Evolutionary conservation across 2,888 invertebrate species (phyloP).

Genomic region (Ormyrus pomaceus): DNA sequence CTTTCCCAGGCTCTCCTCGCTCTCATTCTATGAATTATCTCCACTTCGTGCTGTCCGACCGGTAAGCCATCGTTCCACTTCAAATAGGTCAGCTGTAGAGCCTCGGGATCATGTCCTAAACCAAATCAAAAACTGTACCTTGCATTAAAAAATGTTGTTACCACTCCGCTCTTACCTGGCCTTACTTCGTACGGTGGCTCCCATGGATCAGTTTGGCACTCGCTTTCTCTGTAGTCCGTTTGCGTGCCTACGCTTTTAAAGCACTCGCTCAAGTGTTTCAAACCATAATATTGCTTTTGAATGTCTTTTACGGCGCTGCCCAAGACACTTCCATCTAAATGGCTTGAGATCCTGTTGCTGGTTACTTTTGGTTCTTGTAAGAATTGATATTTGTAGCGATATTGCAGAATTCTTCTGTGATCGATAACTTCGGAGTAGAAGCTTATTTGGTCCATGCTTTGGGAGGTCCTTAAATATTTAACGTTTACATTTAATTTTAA

Average conservation of each 20-base stretch:
- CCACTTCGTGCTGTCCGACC: constrained; percentile 80
- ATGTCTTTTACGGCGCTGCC: constrained; percentile 36
- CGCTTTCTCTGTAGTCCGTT: constrained; percentile 85
- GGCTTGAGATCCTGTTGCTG: constrained; percentile 44
- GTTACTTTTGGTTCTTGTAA: not conserved
- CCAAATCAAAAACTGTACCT: not conserved
- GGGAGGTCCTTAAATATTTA: too few relatives aligned
- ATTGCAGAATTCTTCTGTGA: not conserved
- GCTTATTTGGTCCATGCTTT: too few relatives aligned
- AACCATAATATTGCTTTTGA: constrained; percentile 22
- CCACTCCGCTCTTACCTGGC: constrained; percentile 57
- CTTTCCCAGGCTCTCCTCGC: constrained; percentile 82
- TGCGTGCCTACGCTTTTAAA: constrained; percentile 77
- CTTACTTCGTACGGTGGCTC: constrained; percentile 80
- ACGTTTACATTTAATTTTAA: too few relatives aligned
- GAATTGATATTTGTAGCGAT: not conserved
- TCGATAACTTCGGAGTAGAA: too few relatives aligned
- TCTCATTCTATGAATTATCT: constrained; percentile 83
- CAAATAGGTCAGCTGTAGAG: constrained; percentile 81
- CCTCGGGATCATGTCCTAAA: constrained; percentile 77
- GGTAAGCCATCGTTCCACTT: constrained; percentile 82
- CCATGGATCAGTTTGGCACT: constrained; percentile 87
- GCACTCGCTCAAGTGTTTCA: not conserved
- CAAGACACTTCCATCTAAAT: constrained; percentile 46
- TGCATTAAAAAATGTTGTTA: not conserved